These are phyloP conservation scores for Oppia nitens DNA, from an alignment of 1,140 invertebrate species.

Conservation along the genomic window DNA sequence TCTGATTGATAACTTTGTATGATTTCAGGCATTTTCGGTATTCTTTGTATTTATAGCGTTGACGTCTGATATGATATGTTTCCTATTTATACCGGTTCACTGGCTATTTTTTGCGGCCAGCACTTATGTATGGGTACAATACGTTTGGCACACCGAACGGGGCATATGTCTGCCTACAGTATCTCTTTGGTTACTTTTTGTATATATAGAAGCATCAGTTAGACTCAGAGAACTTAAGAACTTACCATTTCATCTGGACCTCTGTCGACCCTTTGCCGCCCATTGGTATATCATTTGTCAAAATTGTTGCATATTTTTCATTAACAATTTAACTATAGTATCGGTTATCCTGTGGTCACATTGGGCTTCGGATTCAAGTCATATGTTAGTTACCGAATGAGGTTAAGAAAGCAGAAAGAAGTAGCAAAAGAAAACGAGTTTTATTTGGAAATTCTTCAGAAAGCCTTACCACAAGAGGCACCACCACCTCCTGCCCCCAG, in stretches of 20 bases:
- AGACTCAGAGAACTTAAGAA: constrained; percentile 68
- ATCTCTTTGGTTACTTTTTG: constrained; percentile 81
- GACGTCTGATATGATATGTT: constrained; percentile 96
- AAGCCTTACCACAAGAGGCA: constrained; percentile 54
- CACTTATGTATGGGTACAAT: constrained; percentile 98
- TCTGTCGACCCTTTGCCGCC: constrained; percentile 92
- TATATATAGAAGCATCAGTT: constrained; percentile 83
- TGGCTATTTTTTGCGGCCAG: constrained; percentile 95
- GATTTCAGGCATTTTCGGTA: constrained; percentile 80
- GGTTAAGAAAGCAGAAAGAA: constrained; percentile 72
- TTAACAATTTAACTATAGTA: constrained; percentile 40
- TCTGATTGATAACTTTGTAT: background rate
- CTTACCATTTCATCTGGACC: constrained; percentile 73
- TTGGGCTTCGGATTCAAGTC: constrained; percentile 92
- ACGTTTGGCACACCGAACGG: constrained; percentile 93
- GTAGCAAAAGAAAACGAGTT: constrained; percentile 90
- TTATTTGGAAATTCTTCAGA: constrained; percentile 75
- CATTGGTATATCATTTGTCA: too few relatives aligned
- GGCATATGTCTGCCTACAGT: constrained; percentile 87
- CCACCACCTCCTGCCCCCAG: background rate
- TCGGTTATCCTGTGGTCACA: constrained; percentile 93
- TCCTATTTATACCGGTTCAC: constrained; percentile 95
- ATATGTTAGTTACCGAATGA: constrained; percentile 76
- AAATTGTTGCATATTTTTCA: constrained; percentile 25
- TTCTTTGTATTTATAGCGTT: constrained; percentile 96